Conservation (phyloP, 2,113 vertebrate species). For the Rhegmatorhina hoffmannsi region DNA sequence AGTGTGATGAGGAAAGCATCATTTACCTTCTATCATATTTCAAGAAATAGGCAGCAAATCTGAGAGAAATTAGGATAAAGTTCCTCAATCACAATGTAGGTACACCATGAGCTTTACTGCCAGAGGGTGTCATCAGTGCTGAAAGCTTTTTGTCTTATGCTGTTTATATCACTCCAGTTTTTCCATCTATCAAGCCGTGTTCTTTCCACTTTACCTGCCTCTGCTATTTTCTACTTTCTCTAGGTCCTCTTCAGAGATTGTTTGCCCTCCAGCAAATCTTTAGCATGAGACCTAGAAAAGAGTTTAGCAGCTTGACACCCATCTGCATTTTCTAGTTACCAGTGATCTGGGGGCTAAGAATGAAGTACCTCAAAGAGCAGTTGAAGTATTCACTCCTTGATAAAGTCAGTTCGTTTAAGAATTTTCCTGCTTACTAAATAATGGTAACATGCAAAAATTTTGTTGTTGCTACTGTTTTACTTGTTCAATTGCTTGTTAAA, state of each 20-base stretch:
- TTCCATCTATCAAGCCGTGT: background rate
- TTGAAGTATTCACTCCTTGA: background rate
- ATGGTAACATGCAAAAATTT: background rate
- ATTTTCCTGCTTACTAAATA: background rate
- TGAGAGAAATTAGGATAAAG: background rate
- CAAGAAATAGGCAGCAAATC: background rate
- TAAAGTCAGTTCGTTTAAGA: background rate
- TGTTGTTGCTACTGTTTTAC: background rate
- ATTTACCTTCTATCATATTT: background rate
- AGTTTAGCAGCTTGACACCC: background rate
- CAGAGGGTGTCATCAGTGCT: background rate
- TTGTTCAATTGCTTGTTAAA: background rate
- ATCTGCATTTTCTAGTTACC: background rate
- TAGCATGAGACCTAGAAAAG: background rate
- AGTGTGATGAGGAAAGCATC: background rate
- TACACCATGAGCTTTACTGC: background rate
- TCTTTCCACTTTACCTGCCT: background rate
- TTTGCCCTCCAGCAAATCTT: background rate
- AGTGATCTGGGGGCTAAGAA: background rate
- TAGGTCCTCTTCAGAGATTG: background rate
- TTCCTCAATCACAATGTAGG: background rate
- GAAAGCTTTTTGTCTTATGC: background rate
- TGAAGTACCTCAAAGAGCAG: background rate
- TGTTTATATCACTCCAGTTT: background rate
- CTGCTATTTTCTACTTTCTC: background rate